Conservation (phyloP, 2,113 vertebrate genomes). For the Malaclemys terrapin region DNA sequence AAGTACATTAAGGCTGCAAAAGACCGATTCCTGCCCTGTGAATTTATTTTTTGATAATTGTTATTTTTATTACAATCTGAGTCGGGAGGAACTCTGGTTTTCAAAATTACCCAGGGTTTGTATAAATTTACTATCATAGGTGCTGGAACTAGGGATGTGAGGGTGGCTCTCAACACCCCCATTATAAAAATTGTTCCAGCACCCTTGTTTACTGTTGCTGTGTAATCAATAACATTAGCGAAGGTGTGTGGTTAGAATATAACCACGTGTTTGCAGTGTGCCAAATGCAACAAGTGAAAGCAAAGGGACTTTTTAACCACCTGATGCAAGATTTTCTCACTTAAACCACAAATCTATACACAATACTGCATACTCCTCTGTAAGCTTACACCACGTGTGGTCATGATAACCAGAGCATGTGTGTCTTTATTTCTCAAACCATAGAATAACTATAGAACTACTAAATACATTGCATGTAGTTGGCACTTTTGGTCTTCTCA, state of each 20-base stretch:
- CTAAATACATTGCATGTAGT: too few relatives aligned
- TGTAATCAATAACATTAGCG: accelerated
- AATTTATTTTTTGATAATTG: accelerated
- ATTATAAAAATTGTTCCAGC: too few relatives aligned
- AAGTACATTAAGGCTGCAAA: not conserved
- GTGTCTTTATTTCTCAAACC: not conserved
- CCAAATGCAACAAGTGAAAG: not conserved
- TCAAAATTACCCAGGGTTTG: not conserved
- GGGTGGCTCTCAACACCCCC: too few relatives aligned
- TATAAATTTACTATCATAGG: accelerated
- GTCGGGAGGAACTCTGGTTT: accelerated
- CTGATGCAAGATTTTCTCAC: not conserved
- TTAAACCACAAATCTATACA: accelerated
- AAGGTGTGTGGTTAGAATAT: not conserved
- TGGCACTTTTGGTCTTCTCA: not conserved
- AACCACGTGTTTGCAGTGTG: not conserved
- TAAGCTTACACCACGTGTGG: accelerated
- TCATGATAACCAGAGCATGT: not conserved
- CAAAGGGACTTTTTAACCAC: not conserved
- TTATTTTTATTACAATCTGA: accelerated
- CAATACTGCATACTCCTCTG: accelerated
- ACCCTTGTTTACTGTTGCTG: accelerated
- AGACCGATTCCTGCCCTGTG: accelerated
- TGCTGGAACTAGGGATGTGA: too few relatives aligned
- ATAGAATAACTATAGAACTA: not conserved